phyloP scores from a whole-genome alignment of 2,113 vertebrate species.

The Prunella himalayana region DNA sequence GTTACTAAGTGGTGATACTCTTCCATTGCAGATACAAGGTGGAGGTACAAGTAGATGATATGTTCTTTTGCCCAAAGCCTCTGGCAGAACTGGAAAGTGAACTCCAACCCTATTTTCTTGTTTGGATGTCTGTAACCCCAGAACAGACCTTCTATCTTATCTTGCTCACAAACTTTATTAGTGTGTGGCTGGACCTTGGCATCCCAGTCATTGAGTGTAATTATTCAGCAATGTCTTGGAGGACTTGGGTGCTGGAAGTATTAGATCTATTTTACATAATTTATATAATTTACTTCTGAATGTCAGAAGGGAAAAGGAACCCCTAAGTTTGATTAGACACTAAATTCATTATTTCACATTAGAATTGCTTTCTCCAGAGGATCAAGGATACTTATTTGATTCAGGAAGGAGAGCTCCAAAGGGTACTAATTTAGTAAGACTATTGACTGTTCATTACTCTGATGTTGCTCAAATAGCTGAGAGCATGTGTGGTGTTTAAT shows the following conservation, averaged over 20 bases:
- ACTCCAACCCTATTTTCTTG: not conserved
- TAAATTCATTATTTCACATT: constrained; percentile 60
- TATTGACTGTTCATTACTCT: constrained; percentile 73
- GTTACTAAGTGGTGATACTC: not conserved
- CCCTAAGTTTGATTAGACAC: constrained; percentile 52
- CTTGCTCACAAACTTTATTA: not conserved
- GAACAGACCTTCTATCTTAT: not conserved
- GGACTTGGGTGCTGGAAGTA: constrained; percentile 5
- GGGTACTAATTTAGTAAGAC: constrained; percentile 68
- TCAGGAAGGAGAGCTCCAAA: constrained; percentile 54
- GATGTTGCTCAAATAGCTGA: constrained; percentile 68
- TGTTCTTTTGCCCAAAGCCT: not conserved
- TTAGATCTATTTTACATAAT: constrained; percentile 8
- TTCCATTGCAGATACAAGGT: not conserved
- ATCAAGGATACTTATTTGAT: constrained; percentile 63
- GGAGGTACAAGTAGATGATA: not conserved
- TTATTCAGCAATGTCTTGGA: not conserved
- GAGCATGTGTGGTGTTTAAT: constrained; percentile 72
- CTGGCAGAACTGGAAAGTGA: not conserved
- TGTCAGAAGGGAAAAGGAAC: constrained; percentile 43
- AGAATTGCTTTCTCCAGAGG: constrained; percentile 40
- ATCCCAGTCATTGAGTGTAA: not conserved
- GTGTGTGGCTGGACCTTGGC: not conserved
- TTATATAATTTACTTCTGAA: constrained; percentile 25
- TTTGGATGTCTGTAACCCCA: not conserved